Evolutionary conservation across 2,113 vertebrate species (phyloP).

Genomic region (Ptychochromis oligacanthus): DNA sequence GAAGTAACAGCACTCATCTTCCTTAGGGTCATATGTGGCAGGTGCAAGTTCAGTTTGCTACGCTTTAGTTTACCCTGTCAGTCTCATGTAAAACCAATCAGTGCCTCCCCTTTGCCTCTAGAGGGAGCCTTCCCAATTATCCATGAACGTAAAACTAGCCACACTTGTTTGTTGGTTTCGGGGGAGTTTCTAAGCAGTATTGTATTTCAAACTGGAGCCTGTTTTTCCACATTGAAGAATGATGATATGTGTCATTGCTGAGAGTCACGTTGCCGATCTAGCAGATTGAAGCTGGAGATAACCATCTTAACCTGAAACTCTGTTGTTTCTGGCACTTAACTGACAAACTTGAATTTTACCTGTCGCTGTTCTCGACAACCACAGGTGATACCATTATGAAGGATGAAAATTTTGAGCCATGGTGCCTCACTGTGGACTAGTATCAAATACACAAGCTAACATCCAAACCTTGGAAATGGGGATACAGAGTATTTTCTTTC

Average conservation of each 20-base stretch:
- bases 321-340: not conserved
- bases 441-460: constrained; percentile 50
- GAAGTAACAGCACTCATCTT: not conserved
- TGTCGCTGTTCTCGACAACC: constrained; percentile 19
- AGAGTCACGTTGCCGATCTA: not conserved
- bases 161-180: constrained; percentile 78
- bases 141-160: constrained; percentile 50
- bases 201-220: constrained; percentile 62
- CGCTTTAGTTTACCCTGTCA: constrained; percentile 12
- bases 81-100: not conserved
- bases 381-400: not conserved
- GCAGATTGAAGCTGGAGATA: constrained; percentile 30
- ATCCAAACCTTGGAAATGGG: constrained; percentile 41
- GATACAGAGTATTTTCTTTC: constrained; percentile 26
- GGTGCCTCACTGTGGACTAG: constrained; percentile 18
- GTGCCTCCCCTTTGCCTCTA: constrained; percentile 10
- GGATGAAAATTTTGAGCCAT: constrained; percentile 32
- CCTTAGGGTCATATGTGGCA: not conserved
- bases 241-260: constrained; percentile 30
- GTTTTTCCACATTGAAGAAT: constrained; percentile 70
- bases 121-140: constrained; percentile 41
- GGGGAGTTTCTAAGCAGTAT: constrained; percentile 57
- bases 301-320: not conserved
- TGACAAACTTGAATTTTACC: not conserved
- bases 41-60: not conserved